Evolutionary conservation across 2,888 invertebrate genomes (phyloP), one percentile per base, ranked within the genome.

Genomic region (Meiosimyza platycephala): DNA sequence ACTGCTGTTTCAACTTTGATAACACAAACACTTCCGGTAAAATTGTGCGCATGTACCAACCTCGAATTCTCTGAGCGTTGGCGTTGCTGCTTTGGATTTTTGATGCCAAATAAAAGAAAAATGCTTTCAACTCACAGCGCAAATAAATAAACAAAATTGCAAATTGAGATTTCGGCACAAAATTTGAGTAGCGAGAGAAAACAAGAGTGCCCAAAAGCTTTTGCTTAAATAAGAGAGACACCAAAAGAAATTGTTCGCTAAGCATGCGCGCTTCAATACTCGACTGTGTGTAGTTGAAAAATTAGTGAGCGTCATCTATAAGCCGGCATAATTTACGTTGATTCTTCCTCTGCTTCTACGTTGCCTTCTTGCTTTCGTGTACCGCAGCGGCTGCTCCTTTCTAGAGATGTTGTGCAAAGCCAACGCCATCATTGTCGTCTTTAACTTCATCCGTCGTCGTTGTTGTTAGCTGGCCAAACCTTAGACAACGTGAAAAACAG

Each of bases 401-500:
- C 40, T 40, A 40, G 40, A 40, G 40, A 40, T 40, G 40, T 40
- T 40, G 40, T 40, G 40, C 40, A 40, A 40, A 40, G 40, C 40
- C 40, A 40, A 40, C 48, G 55, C 68, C 40, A 40, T 40, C 40
- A 40, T 40, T 40, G 40, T 40, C 40, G 40, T 40, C 40, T 40
- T 40, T 40, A 40, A 64, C 60, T 47, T 22, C n/a, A 40, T 18
- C 65, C 71, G 40, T 64, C 71, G 63, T 55, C 40, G n/a, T 18
- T 54, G n/a, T 22, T 16, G 40, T 40, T 18, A 54, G 54, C 54
- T 18, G 52, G 71, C 65, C 76, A 78, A 84, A 82, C 84, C 84
- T 84, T 83, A 78, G 83, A 80, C 84, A 85, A 84, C 80, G 81
- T 78, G 79, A 81, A 85, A 82, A 79, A 82, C 81, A 82, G 82